phyloP scores from a whole-genome alignment of 2,888 invertebrate genomes.

The Platerodrilus igneus region DNA sequence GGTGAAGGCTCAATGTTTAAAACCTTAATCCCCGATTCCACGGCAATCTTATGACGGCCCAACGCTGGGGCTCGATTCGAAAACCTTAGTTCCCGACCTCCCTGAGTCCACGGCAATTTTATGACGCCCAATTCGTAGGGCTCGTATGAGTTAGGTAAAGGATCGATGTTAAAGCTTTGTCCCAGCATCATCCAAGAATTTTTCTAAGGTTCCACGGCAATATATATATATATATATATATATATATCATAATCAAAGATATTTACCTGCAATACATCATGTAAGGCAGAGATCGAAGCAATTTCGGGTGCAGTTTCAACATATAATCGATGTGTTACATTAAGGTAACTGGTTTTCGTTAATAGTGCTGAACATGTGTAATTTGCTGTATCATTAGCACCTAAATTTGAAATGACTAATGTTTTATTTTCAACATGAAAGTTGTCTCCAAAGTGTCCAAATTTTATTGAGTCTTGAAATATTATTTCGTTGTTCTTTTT shows the following conservation, averaged over 20 bases:
- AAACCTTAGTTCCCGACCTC: too few species aligned
- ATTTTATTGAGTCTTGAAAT: slow-evolving; percentile 28
- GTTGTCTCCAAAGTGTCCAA: slow-evolving; percentile 12
- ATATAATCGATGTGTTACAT: slow-evolving; percentile 14
- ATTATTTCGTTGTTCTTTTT: slow-evolving; percentile 27
- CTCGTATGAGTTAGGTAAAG: too few species aligned
- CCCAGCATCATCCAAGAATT: too few species aligned
- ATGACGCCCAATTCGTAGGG: too few species aligned
- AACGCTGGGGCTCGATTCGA: too few species aligned
- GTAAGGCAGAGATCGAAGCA: slow-evolving; percentile 12
- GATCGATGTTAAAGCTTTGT: too few species aligned
- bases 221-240: too few species aligned
- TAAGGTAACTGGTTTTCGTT: slow-evolving; percentile 1
- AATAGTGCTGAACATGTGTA: slow-evolving; percentile 16
- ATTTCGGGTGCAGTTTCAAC: slow-evolving; percentile 24
- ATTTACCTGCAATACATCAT: slow-evolving; percentile 16
- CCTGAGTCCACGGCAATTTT: too few species aligned
- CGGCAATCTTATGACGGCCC: too few species aligned
- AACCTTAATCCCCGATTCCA: too few species aligned
- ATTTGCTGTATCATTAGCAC: slow-evolving; percentile 19
- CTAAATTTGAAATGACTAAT: slow-evolving; percentile 15
- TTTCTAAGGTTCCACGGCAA: not conserved
- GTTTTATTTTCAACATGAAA: slow-evolving; percentile 14
- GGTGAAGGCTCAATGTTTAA: too few species aligned
- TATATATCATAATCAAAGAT: too few species aligned